phyloP scores from a whole-genome alignment of 2,888 invertebrate species.

The Pogonocherus hispidulus region DNA sequence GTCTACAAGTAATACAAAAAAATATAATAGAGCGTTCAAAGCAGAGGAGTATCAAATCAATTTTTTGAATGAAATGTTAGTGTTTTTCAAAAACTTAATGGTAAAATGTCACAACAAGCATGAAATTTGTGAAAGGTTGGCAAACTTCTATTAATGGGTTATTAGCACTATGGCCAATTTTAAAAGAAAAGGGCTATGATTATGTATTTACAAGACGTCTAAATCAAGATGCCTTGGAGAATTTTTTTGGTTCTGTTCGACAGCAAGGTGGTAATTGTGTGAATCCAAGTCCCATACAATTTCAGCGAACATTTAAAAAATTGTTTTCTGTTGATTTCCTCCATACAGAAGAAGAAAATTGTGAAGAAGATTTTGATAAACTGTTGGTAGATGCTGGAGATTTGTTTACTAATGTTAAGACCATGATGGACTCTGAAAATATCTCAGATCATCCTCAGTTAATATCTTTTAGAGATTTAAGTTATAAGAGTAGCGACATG shows the following conservation, averaged over 20 bases:
- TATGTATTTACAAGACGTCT: neutral
- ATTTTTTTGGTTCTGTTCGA: neutral
- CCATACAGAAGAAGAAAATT: neutral
- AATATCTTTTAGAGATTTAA: neutral
- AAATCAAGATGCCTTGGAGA: neutral
- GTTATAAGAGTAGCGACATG: neutral
- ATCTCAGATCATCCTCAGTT: too few relatives aligned
- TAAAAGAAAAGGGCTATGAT: neutral
- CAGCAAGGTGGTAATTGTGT: neutral
- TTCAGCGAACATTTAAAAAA: neutral
- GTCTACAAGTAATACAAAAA: too few relatives aligned
- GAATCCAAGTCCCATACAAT: neutral
- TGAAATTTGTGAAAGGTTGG: neutral
- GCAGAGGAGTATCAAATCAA: neutral
- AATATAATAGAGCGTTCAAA: neutral
- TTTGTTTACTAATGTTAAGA: neutral
- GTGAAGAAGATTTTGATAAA: neutral
- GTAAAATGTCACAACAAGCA: neutral
- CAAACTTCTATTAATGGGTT: neutral
- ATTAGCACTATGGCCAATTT: conserved; percentile 6
- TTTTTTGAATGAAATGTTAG: neutral
- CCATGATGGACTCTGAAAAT: neutral
- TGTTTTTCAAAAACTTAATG: neutral
- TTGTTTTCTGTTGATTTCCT: neutral
- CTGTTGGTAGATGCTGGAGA: neutral